Conservation (phyloP, 2,888 invertebrate genomes). For the Eledona agricola region DNA sequence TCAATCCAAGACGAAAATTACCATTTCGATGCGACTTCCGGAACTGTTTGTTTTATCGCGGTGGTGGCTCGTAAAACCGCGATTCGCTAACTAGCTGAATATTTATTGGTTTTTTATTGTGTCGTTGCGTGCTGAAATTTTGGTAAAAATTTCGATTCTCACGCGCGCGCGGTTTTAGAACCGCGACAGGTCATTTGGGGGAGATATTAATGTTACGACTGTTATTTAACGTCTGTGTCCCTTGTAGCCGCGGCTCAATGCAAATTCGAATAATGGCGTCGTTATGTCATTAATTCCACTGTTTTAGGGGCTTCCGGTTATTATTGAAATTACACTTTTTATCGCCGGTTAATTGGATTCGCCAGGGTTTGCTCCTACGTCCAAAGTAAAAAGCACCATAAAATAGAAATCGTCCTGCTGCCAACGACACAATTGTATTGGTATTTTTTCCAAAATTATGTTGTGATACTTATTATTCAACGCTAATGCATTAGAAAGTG, state of each 20-base stretch:
- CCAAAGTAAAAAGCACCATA: too few species aligned
- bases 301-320: conserved; percentile 7
- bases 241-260: conserved; percentile 9
- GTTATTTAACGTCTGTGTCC: conserved; percentile 13
- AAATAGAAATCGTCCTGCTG: too few species aligned
- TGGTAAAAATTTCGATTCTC: conserved; percentile 16
- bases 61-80: conserved; percentile 18
- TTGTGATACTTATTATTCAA: too few species aligned
- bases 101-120: conserved; percentile 18
- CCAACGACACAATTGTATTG: too few species aligned
- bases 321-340: too few species aligned
- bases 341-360: too few species aligned
- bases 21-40: conserved; percentile 26
- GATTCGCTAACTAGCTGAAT: conserved; percentile 14
- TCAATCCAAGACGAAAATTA: conserved; percentile 19
- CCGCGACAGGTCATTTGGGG: conserved; percentile 8
- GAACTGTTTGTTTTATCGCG: conserved; percentile 25
- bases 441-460: too few species aligned
- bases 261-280: conserved; percentile 11
- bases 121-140: conserved; percentile 2
- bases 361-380: too few species aligned
- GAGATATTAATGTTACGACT: conserved; percentile 18
- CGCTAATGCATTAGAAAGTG: too few species aligned
- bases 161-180: conserved; percentile 11
- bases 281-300: conserved; percentile 15